These are phyloP conservation scores for Pachypanchax playfairii DNA, from an alignment of 2,113 vertebrate species.

Conservation along the genomic window DNA sequence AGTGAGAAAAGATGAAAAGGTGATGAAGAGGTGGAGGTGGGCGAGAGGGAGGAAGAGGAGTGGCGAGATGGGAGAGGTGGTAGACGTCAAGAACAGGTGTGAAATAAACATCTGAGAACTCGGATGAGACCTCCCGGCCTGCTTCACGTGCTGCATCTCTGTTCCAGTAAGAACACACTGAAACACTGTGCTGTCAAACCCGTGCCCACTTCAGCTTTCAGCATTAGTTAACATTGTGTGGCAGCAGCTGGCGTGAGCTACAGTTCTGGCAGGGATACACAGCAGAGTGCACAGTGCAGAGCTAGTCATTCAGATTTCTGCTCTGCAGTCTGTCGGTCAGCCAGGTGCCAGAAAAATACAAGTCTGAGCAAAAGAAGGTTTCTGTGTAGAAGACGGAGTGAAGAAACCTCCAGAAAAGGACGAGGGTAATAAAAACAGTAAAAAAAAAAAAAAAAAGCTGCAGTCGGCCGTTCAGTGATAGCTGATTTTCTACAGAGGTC, in stretches of 20 bases:
- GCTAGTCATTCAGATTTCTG: constrained; percentile 23
- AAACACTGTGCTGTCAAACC: constrained; percentile 30
- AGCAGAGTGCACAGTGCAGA: constrained; percentile 4
- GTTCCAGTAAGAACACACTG: constrained; percentile 3
- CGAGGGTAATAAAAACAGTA: constrained; percentile 9
- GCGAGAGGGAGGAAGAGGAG: background rate
- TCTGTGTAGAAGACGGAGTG: background rate
- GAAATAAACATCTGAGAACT: background rate
- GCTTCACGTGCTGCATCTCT: background rate
- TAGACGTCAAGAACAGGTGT: background rate
- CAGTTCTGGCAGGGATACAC: constrained; percentile 38
- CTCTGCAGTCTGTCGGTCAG: constrained; percentile 24
- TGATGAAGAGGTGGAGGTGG: constrained; percentile 5
- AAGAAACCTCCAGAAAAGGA: constrained; percentile 4
- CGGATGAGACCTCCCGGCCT: background rate
- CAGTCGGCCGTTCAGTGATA: constrained; percentile 32
- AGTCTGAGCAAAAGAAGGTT: constrained; percentile 23
- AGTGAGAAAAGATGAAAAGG: constrained; percentile 2
- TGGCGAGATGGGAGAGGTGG: constrained; percentile 4
- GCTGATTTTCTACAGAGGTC: constrained; percentile 40
- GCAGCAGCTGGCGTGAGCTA: constrained; percentile 33
- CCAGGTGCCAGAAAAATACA: constrained; percentile 15
- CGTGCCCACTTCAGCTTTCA: constrained; percentile 26
- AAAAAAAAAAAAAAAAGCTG: constrained; percentile 24
- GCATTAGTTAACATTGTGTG: constrained; percentile 27